A percentile compares a stretch with the other conserved stretches of the same genome.
These are phyloP conservation scores for Anthoscopus minutus DNA, from an alignment of 2,113 vertebrate species.

Conservation along the genomic window DNA sequence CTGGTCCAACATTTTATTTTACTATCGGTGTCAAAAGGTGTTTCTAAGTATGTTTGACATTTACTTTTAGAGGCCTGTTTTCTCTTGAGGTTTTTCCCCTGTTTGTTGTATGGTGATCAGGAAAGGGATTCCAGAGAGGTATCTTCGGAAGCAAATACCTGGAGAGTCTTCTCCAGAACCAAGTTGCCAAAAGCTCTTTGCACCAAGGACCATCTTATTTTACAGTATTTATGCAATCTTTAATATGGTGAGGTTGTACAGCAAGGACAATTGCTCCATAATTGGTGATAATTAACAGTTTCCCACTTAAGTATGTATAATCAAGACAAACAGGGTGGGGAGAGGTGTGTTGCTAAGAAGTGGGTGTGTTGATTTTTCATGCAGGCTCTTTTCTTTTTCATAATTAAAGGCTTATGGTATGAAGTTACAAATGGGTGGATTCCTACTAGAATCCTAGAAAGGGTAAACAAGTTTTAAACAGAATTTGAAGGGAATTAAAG, in stretches of 20 bases:
- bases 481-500: background rate
- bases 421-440: background rate
- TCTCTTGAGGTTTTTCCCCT: background rate
- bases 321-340: background rate
- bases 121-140: background rate
- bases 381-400: background rate
- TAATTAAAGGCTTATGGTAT: conserved; percentile 27
- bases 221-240: background rate
- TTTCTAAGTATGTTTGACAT: background rate
- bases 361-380: conserved; percentile 37
- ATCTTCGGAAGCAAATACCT: background rate
- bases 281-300: conserved; percentile 26
- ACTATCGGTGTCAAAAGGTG: background rate
- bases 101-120: background rate
- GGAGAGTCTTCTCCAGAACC: background rate
- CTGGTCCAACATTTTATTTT: background rate
- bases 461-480: background rate
- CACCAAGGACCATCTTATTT: background rate
- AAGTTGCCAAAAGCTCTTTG: background rate
- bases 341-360: background rate
- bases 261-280: background rate
- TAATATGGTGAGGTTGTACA: background rate
- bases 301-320: background rate
- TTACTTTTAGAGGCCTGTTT: background rate
- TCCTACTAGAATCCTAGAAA: conserved; percentile 29